Evolutionary conservation across 2,888 invertebrate species (phyloP).

Genomic region (Apamea epomidion): DNA sequence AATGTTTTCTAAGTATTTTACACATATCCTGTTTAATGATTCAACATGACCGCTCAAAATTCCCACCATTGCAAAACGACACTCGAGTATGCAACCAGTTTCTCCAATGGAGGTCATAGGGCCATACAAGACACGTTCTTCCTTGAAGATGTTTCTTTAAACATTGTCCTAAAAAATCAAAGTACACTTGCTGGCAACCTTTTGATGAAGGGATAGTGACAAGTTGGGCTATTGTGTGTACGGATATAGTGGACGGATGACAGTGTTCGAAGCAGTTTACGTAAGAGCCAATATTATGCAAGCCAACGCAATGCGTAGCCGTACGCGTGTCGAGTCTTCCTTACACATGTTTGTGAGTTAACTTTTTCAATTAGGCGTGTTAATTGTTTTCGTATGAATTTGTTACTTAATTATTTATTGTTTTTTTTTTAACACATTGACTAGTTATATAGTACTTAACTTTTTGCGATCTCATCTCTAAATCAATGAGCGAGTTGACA

Average conservation of each 20-base stretch:
- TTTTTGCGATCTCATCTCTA: neutral
- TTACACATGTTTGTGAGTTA: conserved; percentile 41
- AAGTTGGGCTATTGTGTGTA: conserved; percentile 23
- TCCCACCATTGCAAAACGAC: conserved; percentile 50
- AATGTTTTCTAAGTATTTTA: conserved; percentile 24
- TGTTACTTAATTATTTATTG: neutral
- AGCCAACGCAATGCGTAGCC: conserved; percentile 44
- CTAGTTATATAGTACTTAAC: neutral
- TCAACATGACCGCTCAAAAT: conserved; percentile 44
- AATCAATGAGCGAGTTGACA: neutral
- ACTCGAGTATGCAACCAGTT: conserved; percentile 46
- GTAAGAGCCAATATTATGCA: conserved; percentile 55
- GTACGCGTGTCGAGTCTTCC: conserved; percentile 27
- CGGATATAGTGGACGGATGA: conserved; percentile 42
- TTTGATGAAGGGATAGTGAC: conserved; percentile 18
- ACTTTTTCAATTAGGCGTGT: conserved; percentile 43
- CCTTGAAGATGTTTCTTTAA: conserved; percentile 44
- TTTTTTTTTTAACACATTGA: neutral
- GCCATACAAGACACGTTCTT: conserved; percentile 48
- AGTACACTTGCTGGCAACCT: neutral
- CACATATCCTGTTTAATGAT: conserved; percentile 55
- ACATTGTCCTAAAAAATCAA: conserved; percentile 6
- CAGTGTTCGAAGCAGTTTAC: conserved; percentile 46
- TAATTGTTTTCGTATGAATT: conserved; percentile 22
- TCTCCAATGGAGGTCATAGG: conserved; percentile 54